Conservation (phyloP, 2,797 vertebrate species). For the Tenualosa thibaudeaui region DNA sequence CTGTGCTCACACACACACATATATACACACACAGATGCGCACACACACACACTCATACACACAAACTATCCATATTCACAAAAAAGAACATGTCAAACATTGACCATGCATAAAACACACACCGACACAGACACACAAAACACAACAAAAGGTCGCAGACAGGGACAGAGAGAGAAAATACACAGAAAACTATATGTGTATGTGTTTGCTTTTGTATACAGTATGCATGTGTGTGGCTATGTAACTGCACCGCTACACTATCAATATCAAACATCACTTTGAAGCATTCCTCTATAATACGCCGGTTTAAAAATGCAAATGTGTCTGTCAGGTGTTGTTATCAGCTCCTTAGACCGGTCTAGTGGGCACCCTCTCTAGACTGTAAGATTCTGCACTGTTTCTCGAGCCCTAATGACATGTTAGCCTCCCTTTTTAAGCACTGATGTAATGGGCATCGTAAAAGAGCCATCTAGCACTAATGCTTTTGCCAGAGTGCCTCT, state of each 20-base stretch:
- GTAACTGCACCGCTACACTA: not conserved
- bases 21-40: not conserved
- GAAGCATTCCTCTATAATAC: not conserved
- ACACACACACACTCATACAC: not conserved
- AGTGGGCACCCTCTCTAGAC: not conserved
- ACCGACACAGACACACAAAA: not conserved
- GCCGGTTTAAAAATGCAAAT: not conserved
- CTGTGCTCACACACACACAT: not conserved
- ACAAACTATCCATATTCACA: not conserved
- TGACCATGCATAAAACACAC: not conserved
- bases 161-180: not conserved
- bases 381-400: not conserved
- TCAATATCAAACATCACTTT: not conserved
- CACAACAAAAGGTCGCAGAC: not conserved
- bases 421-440: slow-evolving; percentile 18
- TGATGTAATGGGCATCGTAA: slow-evolving; percentile 32
- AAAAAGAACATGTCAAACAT: not conserved
- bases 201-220: not conserved
- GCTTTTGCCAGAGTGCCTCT: slow-evolving; percentile 26
- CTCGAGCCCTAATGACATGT: not conserved
- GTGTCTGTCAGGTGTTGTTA: not conserved
- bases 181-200: not conserved
- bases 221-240: not conserved
- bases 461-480: slow-evolving; percentile 15
- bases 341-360: not conserved